Conservation (phyloP, 2,797 vertebrate genomes). For the Pampus argenteus region DNA sequence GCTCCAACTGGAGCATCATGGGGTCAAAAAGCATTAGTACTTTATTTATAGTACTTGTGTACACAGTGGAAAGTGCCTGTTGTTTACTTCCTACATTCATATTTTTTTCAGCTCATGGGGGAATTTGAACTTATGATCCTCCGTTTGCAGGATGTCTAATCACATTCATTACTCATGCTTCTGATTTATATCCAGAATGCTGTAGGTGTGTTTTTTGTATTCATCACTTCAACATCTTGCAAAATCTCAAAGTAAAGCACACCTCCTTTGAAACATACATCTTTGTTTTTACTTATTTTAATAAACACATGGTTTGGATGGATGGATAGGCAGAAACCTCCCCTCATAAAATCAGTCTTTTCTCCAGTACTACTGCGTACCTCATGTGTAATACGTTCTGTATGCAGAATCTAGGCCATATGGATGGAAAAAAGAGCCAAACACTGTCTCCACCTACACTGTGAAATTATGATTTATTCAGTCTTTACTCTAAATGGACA, state of each 20-base stretch:
- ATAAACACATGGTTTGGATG: not conserved
- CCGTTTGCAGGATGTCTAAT: not conserved
- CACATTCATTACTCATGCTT: not conserved
- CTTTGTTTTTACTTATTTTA: not conserved
- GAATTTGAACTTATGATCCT: conserved; percentile 26
- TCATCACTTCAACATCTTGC: not conserved
- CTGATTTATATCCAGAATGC: not conserved
- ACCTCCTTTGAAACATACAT: too few species aligned
- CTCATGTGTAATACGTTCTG: not conserved
- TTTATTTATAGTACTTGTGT: conserved; percentile 49
- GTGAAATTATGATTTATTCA: conserved; percentile 67
- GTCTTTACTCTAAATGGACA: conserved; percentile 50
- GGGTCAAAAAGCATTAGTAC: not conserved
- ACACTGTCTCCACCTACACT: conserved; percentile 23
- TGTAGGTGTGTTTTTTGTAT: not conserved
- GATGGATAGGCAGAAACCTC: not conserved
- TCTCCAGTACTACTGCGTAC: not conserved
- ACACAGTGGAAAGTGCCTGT: conserved; percentile 12
- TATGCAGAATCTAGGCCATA: conserved; percentile 44
- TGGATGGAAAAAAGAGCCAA: not conserved
- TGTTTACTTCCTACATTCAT: conserved; percentile 19
- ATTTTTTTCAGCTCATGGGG: conserved; percentile 1
- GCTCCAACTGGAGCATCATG: conserved; percentile 5
- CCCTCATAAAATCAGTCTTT: not conserved
- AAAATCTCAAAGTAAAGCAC: not conserved